Evolutionary conservation across 2,113 vertebrate species (phyloP).

Genomic region (Sceloporus tristichus): DNA sequence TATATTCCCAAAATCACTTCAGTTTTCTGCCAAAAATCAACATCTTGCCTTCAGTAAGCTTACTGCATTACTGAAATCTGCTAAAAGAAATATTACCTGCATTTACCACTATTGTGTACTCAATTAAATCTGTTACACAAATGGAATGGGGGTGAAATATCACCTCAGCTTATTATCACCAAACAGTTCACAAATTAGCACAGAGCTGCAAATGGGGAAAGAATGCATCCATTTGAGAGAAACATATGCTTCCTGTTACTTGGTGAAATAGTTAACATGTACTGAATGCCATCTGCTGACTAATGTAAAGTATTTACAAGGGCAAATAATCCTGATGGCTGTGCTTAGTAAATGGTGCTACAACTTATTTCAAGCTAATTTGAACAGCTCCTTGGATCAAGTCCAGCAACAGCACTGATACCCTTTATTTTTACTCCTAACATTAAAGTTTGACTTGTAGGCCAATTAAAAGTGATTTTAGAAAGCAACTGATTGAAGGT

Average conservation of each 20-base stretch:
- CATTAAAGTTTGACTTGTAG: constrained; percentile 43
- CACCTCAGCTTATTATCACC: constrained; percentile 71
- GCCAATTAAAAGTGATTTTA: constrained; percentile 50
- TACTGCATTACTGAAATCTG: constrained; percentile 37
- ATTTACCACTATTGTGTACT: constrained; percentile 54
- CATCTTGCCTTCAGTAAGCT: constrained; percentile 41
- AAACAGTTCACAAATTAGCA: constrained; percentile 78
- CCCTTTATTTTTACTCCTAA: constrained; percentile 25
- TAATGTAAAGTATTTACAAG: constrained; percentile 75
- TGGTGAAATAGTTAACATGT: constrained; percentile 65
- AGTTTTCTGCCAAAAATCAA: constrained; percentile 62
- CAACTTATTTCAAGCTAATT: constrained; percentile 36
- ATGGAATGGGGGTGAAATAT: constrained; percentile 75
- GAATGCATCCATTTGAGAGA: constrained; percentile 74
- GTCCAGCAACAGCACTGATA: constrained; percentile 23
- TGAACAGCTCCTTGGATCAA: constrained; percentile 55
- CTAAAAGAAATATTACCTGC: constrained; percentile 47
- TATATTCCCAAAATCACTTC: constrained; percentile 44
- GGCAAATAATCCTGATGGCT: constrained; percentile 61
- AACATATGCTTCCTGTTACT: constrained; percentile 74
- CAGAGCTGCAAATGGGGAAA: constrained; percentile 76
- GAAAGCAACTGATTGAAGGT: constrained; percentile 26
- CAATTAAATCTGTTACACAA: constrained; percentile 61
- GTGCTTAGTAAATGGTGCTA: constrained; percentile 57
- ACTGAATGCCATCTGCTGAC: constrained; percentile 81